These are phyloP conservation scores for Corynorhinus townsendii DNA, from an alignment of 2,113 vertebrate species.

Conservation along the genomic window DNA sequence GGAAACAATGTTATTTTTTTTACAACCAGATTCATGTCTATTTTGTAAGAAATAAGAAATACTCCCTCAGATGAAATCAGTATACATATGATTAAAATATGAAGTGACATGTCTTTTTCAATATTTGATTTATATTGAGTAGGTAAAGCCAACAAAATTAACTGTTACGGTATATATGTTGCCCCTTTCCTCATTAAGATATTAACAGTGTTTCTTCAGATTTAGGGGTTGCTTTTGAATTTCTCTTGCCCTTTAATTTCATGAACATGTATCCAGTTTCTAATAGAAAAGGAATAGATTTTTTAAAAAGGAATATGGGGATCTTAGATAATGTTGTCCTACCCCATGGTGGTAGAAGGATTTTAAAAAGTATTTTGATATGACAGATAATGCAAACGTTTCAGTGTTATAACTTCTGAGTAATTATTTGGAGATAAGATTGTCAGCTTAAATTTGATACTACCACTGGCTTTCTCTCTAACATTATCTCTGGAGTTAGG, in stretches of 20 bases:
- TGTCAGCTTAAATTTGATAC: not conserved
- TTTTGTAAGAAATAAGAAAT: constrained; percentile 34
- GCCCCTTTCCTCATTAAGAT: not conserved
- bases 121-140: not conserved
- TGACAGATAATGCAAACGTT: not conserved
- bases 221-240: not conserved
- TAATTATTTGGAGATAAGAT: not conserved
- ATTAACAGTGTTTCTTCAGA: constrained; percentile 1
- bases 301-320: not conserved
- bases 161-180: not conserved
- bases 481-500: not conserved
- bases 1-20: not conserved
- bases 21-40: not conserved
- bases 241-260: not conserved
- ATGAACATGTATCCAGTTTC: not conserved
- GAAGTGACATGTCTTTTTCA: not conserved
- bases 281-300: not conserved
- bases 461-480: not conserved
- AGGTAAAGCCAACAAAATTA: not conserved
- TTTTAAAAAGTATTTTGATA: constrained; percentile 11
- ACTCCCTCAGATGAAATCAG: not conserved
- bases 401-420: not conserved
- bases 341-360: not conserved
- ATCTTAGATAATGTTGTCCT: not conserved
- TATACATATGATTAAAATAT: not conserved